Percentiles rank a stretch among this genome's conserved stretches.
Conservation (phyloP, 2,113 vertebrate species). For the human region GRCh38 chr2:87974501-87975000, state of each 20-base stretch:
- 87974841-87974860: background rate
- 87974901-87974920: background rate
- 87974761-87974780: background rate
- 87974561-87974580: background rate
- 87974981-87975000: background rate
- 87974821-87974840: background rate
- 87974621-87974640: background rate
- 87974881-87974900: background rate
- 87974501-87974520: background rate
- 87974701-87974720: background rate
- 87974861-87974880: background rate
- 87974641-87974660: background rate
- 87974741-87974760: background rate
- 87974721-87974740: background rate
- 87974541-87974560: background rate
- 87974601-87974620: conserved; percentile 26
- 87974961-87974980: background rate
- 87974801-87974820: background rate
- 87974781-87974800: background rate
- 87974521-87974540: conserved; percentile 16
- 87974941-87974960: background rate
- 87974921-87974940: background rate
- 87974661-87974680: background rate
- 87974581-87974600: background rate
- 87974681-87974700: background rate